phyloP scores from a whole-genome alignment of 2,888 invertebrate genomes.

The Sarcophaga variegata region DNA sequence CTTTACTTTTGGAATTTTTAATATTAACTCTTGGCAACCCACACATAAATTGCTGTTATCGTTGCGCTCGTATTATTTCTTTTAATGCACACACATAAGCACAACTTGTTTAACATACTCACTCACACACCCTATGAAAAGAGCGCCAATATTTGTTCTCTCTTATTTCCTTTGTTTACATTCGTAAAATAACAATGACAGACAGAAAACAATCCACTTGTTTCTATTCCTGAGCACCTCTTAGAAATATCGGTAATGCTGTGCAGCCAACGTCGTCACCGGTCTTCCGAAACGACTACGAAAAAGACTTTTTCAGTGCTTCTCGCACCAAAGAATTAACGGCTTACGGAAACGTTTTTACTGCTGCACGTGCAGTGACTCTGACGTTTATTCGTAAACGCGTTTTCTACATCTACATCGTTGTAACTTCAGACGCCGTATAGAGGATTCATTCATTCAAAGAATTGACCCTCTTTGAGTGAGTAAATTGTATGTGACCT shows the following conservation, averaged over 20 bases:
- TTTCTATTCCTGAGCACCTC: slow-evolving; percentile 74
- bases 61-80: neutral
- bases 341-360: slow-evolving; percentile 24
- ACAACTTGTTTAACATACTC: neutral
- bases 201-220: neutral
- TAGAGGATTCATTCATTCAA: neutral
- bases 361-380: slow-evolving; percentile 34
- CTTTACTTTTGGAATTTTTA: too few relatives aligned
- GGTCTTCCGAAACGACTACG: slow-evolving; percentile 65
- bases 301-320: slow-evolving; percentile 29
- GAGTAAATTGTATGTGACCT: slow-evolving; percentile 19
- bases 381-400: slow-evolving; percentile 13
- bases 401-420: neutral
- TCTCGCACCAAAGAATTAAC: slow-evolving; percentile 1
- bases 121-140: neutral
- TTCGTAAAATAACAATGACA: neutral
- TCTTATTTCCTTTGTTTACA: neutral
- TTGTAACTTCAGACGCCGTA: neutral
- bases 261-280: slow-evolving; percentile 75
- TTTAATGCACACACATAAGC: neutral
- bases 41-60: too few relatives aligned
- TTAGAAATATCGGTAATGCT: slow-evolving; percentile 81
- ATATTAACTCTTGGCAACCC: too few relatives aligned
- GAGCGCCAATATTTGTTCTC: neutral
- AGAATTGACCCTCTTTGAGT: neutral